Conservation (phyloP, 2,888 invertebrate species). For the Leucoma salicis region DNA sequence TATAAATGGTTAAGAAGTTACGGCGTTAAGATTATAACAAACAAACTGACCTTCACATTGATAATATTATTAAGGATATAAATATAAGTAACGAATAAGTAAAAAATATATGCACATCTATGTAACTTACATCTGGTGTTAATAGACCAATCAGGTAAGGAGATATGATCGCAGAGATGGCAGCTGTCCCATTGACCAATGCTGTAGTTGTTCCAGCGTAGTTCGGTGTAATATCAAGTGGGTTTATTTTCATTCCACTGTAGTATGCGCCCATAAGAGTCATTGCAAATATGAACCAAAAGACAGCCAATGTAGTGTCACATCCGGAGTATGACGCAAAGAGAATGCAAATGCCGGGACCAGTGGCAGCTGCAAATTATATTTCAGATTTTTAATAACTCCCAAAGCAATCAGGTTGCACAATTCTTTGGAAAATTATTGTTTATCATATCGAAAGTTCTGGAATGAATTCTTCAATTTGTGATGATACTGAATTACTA, state of each 20-base stretch:
- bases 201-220: constrained; percentile 85
- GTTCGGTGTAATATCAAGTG: constrained; percentile 84
- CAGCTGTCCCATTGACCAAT: constrained; percentile 84
- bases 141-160: constrained; percentile 84
- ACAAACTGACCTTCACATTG: too few species aligned
- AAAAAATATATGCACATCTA: too few species aligned
- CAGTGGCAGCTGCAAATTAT: constrained; percentile 79
- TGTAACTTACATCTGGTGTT: constrained; percentile 82
- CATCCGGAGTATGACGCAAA: constrained; percentile 85
- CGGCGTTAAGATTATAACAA: too few species aligned
- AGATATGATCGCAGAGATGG: constrained; percentile 83
- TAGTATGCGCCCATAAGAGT: constrained; percentile 88
- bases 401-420: too few species aligned
- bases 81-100: too few species aligned
- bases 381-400: background rate
- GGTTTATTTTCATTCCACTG: constrained; percentile 86
- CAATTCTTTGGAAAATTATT: too few species aligned
- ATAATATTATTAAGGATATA: too few species aligned
- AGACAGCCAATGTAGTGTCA: constrained; percentile 73
- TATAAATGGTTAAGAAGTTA: too few species aligned
- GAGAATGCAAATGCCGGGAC: constrained; percentile 84
- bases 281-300: constrained; percentile 85
- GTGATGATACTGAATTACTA: too few species aligned
- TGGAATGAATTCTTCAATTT: too few species aligned
- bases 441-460: too few species aligned